phyloP scores from a whole-genome alignment of 1,140 invertebrate species.

The Trichonephila inaurata region DNA sequence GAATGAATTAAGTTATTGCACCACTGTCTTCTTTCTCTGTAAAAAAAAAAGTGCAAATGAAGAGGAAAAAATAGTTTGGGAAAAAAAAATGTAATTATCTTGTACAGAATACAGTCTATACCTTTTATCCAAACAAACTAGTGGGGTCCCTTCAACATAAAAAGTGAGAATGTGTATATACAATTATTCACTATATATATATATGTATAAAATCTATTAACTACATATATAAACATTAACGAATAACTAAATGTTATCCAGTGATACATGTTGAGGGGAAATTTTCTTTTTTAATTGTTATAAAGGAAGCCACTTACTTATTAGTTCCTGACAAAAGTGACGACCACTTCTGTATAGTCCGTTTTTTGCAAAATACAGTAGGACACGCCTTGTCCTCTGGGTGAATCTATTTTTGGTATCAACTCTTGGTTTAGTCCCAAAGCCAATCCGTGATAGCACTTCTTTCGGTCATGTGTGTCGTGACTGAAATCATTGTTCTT shows the following conservation, averaged over 20 bases:
- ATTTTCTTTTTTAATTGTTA: constrained; percentile 48
- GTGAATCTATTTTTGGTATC: constrained; percentile 74
- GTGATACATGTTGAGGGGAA: constrained; percentile 47
- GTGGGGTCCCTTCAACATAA: constrained; percentile 1
- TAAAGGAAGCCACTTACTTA: constrained; percentile 37
- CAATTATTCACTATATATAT: constrained; percentile 45
- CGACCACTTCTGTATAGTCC: constrained; percentile 7
- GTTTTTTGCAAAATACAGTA: not conserved
- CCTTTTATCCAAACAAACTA: constrained; percentile 60
- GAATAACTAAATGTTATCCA: constrained; percentile 64
- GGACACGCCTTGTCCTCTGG: not conserved
- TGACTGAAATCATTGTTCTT: constrained; percentile 42
- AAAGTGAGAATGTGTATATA: constrained; percentile 64
- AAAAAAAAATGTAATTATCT: constrained; percentile 60
- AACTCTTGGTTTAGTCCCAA: constrained; percentile 73
- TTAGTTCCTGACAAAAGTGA: constrained; percentile 56
- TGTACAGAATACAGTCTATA: constrained; percentile 51
- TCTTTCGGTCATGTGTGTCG: constrained; percentile 1
- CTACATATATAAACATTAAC: constrained; percentile 67
- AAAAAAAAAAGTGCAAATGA: constrained; percentile 23
- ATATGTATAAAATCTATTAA: constrained; percentile 39
- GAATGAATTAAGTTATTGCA: not conserved
- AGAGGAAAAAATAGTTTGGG: not conserved
- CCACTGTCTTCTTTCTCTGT: constrained; percentile 13
- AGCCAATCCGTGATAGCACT: constrained; percentile 41